Evolutionary conservation across 2,797 vertebrate species (phyloP).

Genomic region (Dendrocincla fuliginosa): DNA sequence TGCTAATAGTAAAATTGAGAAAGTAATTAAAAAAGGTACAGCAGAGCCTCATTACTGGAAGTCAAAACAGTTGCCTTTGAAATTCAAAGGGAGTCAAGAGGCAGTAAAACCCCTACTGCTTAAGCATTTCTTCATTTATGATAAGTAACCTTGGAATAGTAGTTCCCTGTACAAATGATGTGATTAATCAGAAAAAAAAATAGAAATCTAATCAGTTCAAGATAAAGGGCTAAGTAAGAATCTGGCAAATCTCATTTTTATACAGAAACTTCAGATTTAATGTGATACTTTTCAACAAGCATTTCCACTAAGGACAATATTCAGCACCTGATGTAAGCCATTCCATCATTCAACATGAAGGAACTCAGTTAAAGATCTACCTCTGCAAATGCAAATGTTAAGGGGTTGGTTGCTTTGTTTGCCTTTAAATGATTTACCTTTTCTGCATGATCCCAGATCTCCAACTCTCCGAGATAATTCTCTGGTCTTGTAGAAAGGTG

Average conservation of each 20-base stretch:
- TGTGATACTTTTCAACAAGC: background rate
- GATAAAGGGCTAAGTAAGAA: background rate
- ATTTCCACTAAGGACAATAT: background rate
- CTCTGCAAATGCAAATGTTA: background rate
- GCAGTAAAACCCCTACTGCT: background rate
- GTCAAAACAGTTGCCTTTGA: background rate
- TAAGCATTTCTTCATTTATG: background rate
- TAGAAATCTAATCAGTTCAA: background rate
- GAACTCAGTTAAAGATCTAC: background rate
- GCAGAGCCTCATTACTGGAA: background rate
- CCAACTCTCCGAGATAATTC: slow-evolving; percentile 87
- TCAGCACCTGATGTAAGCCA: background rate
- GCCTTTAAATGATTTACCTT: slow-evolving; percentile 77
- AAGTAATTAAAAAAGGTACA: background rate
- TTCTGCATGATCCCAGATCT: slow-evolving; percentile 90
- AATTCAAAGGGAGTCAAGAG: background rate
- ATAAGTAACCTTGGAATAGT: background rate
- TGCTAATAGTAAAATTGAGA: slow-evolving; percentile 77
- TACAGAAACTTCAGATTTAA: background rate
- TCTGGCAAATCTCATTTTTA: background rate
- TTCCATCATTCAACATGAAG: background rate
- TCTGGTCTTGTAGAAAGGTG: slow-evolving; percentile 92
- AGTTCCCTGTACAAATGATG: background rate
- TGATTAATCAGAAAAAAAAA: background rate
- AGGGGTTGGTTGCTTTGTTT: background rate